phyloP scores from a whole-genome alignment of 2,888 invertebrate species.

The Tenthredo mesomela region DNA sequence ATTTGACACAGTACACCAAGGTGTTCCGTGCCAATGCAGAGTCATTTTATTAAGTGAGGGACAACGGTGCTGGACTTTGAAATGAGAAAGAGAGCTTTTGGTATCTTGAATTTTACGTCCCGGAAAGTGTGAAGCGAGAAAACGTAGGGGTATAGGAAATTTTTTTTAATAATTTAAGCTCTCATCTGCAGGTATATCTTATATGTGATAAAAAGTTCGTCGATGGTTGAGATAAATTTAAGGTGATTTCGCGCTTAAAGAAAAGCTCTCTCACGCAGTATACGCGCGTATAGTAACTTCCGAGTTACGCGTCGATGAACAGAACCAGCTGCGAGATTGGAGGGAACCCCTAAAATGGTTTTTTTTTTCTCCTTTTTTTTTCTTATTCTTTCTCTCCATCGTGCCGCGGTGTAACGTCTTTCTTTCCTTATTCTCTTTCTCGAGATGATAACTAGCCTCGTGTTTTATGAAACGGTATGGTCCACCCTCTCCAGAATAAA shows the following conservation, averaged over 20 bases:
- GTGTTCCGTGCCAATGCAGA: background rate
- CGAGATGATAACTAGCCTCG: conserved; percentile 15
- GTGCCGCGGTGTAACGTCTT: background rate
- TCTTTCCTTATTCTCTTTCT: background rate
- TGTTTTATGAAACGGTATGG: background rate
- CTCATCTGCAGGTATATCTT: background rate
- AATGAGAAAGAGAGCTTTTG: background rate
- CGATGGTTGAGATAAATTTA: background rate
- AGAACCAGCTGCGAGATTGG: conserved; percentile 38
- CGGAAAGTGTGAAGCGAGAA: background rate
- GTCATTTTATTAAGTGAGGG: background rate
- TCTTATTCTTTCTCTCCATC: background rate
- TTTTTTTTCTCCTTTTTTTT: background rate
- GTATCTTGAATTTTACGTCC: background rate
- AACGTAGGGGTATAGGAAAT: background rate
- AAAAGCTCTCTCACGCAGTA: conserved; percentile 15
- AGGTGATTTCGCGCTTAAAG: conserved; percentile 19
- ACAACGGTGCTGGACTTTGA: background rate
- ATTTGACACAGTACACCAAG: background rate
- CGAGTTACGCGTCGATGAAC: conserved; percentile 25
- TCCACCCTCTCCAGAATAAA: background rate
- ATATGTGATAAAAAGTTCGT: background rate
- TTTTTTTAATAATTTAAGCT: background rate
- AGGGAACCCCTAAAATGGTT: background rate
- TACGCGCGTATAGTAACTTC: background rate